Conservation (phyloP, 2,888 invertebrate species). For the Esperia sulphurella region DNA sequence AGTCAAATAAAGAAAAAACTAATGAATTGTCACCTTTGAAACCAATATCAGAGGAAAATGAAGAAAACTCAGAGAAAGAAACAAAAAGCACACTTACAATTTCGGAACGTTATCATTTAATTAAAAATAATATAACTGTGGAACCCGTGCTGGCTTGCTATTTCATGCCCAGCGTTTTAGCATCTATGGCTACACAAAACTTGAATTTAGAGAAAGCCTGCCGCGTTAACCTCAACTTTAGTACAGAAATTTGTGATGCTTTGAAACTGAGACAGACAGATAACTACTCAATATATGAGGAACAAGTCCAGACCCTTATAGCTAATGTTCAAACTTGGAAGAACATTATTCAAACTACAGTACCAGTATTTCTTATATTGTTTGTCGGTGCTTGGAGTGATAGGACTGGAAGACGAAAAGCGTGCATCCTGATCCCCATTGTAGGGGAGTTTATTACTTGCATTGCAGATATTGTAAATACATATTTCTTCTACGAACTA, state of each 20-base stretch:
- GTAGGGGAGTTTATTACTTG: conserved; percentile 84
- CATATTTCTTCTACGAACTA: conserved; percentile 84
- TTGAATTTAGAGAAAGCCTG: conserved; percentile 86
- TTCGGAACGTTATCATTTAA: conserved; percentile 48
- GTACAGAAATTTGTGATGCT: conserved; percentile 83
- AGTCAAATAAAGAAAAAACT: conserved; percentile 28
- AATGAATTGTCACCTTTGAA: conserved; percentile 49
- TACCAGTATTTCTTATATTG: conserved; percentile 85
- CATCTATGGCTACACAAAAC: conserved; percentile 89
- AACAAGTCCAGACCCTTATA: conserved; percentile 80
- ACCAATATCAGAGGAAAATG: conserved; percentile 20
- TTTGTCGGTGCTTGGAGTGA: conserved; percentile 87
- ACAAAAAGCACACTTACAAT: conserved; percentile 40
- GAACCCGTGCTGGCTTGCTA: conserved; percentile 87
- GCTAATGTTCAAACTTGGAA: conserved; percentile 87
- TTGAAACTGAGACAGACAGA: conserved; percentile 82
- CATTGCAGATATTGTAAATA: conserved; percentile 83
- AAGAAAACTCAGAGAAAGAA: conserved; percentile 22
- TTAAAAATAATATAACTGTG: conserved; percentile 81
- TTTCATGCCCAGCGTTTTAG: conserved; percentile 81
- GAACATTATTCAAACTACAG: conserved; percentile 84
- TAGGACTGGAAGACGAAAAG: conserved; percentile 78
- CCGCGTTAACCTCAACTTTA: conserved; percentile 84
- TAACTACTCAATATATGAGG: conserved; percentile 54
- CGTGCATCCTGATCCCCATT: conserved; percentile 86